Percentiles rank a stretch among this genome's conserved stretches.
Conservation (phyloP, 2,888 invertebrate species). For the Ophioninae sp. region DNA sequence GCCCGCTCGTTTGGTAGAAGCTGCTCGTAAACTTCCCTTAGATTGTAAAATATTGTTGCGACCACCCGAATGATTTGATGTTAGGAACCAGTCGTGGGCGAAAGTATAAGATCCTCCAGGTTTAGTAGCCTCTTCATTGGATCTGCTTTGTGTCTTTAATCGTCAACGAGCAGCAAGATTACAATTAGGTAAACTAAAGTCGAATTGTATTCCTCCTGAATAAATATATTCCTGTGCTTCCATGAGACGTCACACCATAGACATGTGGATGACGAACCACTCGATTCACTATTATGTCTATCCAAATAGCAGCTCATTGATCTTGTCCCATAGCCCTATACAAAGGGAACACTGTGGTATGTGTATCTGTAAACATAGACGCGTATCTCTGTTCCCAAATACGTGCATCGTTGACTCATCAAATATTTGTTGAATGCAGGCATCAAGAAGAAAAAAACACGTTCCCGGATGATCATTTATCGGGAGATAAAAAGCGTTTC, state of each 20-base stretch:
- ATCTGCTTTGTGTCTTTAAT: background rate
- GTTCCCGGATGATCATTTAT: conserved; percentile 55
- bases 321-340: conserved; percentile 31
- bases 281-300: conserved; percentile 41
- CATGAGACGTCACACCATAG: conserved; percentile 6
- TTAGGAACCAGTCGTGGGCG: conserved; percentile 21
- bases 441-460: conserved; percentile 40
- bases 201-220: conserved; percentile 6
- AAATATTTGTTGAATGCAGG: conserved; percentile 56
- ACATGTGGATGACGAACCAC: conserved; percentile 20
- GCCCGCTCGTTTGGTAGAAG: conserved; percentile 67
- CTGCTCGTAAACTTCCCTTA: conserved; percentile 76
- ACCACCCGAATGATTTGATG: conserved; percentile 46
- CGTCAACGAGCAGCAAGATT: background rate
- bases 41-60: conserved; percentile 78
- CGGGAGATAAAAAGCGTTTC: conserved; percentile 41
- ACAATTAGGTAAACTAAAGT: conserved; percentile 8
- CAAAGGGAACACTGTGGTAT: conserved; percentile 28
- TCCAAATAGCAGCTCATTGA: conserved; percentile 48
- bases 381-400: conserved; percentile 35
- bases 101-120: background rate
- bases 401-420: conserved; percentile 54
- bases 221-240: conserved; percentile 34
- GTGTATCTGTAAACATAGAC: background rate
- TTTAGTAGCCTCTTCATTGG: background rate